Conservation (phyloP, 2,888 invertebrate genomes). For the Andrena haemorrhoa region DNA sequence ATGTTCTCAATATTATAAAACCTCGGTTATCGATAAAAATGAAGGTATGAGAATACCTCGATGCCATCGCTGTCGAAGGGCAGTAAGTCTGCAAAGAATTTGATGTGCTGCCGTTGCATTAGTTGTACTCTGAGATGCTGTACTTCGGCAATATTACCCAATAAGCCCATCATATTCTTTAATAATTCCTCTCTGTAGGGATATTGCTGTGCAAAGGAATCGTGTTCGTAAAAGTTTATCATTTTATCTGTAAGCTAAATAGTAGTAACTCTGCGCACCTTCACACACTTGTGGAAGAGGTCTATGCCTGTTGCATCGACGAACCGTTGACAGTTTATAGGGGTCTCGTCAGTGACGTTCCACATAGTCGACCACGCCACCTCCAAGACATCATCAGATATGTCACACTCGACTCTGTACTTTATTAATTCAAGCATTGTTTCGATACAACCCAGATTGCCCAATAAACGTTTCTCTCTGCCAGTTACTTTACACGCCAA, state of each 20-base stretch:
- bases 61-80: conserved; percentile 96
- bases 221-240: conserved; percentile 9
- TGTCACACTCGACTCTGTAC: conserved; percentile 90
- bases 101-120: conserved; percentile 94
- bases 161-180: conserved; percentile 98
- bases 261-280: conserved; percentile 86
- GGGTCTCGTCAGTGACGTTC: conserved; percentile 99
- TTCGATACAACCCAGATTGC: conserved; percentile 93
- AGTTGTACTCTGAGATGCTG: conserved; percentile 91
- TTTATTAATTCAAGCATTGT: conserved; percentile 95
- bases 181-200: conserved; percentile 95
- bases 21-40: conserved; percentile 28
- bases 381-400: conserved; percentile 98
- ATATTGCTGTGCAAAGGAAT: conserved; percentile 88
- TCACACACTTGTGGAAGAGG: conserved; percentile 94
- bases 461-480: conserved; percentile 95
- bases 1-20: conserved; percentile 16
- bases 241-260: not conserved
- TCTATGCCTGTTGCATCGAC: conserved; percentile 95
- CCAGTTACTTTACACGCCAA: conserved; percentile 98
- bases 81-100: conserved; percentile 94
- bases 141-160: conserved; percentile 99
- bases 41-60: conserved; percentile 88
- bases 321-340: conserved; percentile 96
- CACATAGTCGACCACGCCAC: conserved; percentile 99